phyloP scores from a whole-genome alignment of 2,113 vertebrate genomes.

The Apaloderma vittatum region DNA sequence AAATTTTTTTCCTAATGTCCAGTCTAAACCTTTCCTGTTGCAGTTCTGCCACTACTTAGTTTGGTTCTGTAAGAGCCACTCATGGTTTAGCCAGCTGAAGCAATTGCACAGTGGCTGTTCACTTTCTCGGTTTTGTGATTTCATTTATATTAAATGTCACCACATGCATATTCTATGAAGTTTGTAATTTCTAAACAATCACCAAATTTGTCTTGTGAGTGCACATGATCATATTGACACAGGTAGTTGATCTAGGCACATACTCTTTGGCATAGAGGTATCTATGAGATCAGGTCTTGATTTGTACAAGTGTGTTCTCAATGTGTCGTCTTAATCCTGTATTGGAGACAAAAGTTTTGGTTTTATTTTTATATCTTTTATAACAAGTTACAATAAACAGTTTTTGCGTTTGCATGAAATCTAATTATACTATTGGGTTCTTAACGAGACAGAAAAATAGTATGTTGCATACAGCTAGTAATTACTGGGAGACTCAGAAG shows the following conservation, averaged over 20 bases:
- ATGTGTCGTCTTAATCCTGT: background rate
- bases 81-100: background rate
- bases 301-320: background rate
- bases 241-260: background rate
- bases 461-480: constrained; percentile 40
- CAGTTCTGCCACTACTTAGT: background rate
- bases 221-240: background rate
- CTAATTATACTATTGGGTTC: constrained; percentile 51
- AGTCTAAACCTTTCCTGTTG: too few relatives aligned
- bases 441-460: constrained; percentile 64
- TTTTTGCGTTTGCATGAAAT: background rate
- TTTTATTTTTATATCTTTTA: constrained; percentile 18
- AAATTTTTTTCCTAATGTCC: too few relatives aligned
- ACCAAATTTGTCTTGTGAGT: background rate
- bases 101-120: background rate
- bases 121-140: background rate
- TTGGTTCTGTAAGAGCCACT: background rate
- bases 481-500: constrained; percentile 57
- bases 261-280: background rate
- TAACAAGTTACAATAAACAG: background rate
- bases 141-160: background rate
- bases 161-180: background rate
- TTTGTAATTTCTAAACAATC: background rate
- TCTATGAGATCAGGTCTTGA: background rate
- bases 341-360: background rate